phyloP scores from a whole-genome alignment of 2,113 vertebrate genomes.

The Eclectus roratus region DNA sequence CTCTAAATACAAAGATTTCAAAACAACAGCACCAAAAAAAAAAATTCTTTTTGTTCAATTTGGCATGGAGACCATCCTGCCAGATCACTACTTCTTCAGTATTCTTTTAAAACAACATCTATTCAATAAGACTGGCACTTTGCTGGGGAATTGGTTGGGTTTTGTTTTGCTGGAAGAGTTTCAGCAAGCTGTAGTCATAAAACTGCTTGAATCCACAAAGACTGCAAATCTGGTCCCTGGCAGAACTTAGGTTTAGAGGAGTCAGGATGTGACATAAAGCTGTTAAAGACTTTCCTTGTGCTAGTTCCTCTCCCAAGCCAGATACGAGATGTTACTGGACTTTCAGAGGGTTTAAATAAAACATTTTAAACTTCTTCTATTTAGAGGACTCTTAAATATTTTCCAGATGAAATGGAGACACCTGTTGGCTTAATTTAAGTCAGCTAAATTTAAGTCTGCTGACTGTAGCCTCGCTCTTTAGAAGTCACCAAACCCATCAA shows the following conservation, averaged over 20 bases:
- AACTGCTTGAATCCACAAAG: not conserved
- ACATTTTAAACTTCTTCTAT: not conserved
- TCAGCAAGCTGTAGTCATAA: not conserved
- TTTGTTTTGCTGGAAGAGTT: not conserved
- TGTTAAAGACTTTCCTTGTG: not conserved
- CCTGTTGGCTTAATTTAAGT: not conserved
- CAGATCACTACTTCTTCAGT: not conserved
- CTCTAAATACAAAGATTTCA: not conserved
- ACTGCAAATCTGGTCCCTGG: not conserved
- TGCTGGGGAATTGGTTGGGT: not conserved
- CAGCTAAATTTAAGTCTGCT: not conserved
- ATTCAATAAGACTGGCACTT: not conserved
- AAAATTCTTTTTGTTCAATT: not conserved
- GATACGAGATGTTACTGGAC: not conserved
- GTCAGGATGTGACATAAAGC: not conserved
- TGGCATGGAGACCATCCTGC: not conserved
- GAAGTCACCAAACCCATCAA: not conserved
- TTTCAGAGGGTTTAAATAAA: not conserved
- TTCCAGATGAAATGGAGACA: not conserved
- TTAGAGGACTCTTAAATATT: not conserved
- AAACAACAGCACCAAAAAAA: not conserved
- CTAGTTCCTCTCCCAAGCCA: not conserved
- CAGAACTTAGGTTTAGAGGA: not conserved
- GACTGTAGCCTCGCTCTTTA: rapidly evolving
- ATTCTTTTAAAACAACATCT: not conserved